Evolutionary conservation across 2,888 invertebrate genomes (phyloP).

Genomic region (Drosophila borealis): DNA sequence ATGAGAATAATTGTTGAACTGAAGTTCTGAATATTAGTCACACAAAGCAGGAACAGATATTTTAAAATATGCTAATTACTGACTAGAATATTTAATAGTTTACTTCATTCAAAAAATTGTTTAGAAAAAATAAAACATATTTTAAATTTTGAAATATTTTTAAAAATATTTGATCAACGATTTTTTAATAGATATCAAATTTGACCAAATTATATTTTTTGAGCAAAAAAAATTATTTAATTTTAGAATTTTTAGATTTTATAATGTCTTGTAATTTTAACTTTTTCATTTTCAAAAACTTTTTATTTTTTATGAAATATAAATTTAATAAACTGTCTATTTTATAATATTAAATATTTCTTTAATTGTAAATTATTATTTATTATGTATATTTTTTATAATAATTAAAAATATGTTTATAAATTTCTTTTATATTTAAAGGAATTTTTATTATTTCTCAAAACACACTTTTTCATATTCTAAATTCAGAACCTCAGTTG

Average conservation of each 20-base stretch:
- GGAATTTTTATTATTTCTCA: background rate
- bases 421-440: background rate
- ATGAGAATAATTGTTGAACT: conserved; percentile 5
- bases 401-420: background rate
- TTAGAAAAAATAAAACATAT: no score
- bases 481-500: background rate
- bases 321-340: background rate
- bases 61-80: conserved; percentile 4
- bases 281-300: background rate
- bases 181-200: no score
- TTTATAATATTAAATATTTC: background rate
- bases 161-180: no score
- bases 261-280: no score
- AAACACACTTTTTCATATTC: background rate
- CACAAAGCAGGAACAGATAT: conserved; percentile 7
- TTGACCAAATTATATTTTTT: no score
- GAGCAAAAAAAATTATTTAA: no score
- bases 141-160: no score
- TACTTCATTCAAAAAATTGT: no score
- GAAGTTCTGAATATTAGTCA: conserved; percentile 19
- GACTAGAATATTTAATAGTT: conserved; percentile 6
- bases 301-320: background rate
- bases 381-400: no score
- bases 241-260: no score
- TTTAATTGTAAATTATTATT: background rate